These are phyloP conservation scores for Peromyscus californicus DNA, from an alignment of 2,113 vertebrate genomes.

Conservation along the genomic window DNA sequence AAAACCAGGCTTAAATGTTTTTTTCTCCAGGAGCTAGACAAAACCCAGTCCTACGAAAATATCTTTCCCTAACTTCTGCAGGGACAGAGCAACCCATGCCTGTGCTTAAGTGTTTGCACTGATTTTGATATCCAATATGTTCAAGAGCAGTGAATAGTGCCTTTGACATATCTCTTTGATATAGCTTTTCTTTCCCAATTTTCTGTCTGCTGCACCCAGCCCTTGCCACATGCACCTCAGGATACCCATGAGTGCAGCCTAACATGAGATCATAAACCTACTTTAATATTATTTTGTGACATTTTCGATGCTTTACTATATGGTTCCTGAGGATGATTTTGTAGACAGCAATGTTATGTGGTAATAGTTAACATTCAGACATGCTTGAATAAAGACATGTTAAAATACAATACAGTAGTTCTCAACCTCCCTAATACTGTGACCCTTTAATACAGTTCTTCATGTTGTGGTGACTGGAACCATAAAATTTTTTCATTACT, in stretches of 20 bases:
- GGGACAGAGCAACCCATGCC: background rate
- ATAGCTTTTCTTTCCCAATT: background rate
- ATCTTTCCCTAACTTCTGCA: background rate
- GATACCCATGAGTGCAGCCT: background rate
- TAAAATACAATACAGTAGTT: background rate
- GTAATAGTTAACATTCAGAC: background rate
- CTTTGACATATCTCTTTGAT: background rate
- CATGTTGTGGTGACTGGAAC: background rate
- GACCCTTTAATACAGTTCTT: background rate
- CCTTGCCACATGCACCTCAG: rapidly evolving
- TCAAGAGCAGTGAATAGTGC: background rate
- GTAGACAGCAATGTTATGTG: background rate
- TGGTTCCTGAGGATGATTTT: background rate
- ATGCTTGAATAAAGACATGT: background rate
- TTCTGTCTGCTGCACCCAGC: background rate
- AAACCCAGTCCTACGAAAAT: background rate
- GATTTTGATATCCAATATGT: background rate
- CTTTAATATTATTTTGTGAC: background rate
- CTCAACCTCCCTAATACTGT: background rate
- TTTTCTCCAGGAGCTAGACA: background rate
- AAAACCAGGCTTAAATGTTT: background rate
- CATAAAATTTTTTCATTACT: background rate
- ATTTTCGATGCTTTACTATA: background rate
- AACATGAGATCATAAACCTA: background rate
- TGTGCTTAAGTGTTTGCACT: background rate